phyloP scores from a whole-genome alignment of 1,140 invertebrate genomes.

The Pogonus chalceus region DNA sequence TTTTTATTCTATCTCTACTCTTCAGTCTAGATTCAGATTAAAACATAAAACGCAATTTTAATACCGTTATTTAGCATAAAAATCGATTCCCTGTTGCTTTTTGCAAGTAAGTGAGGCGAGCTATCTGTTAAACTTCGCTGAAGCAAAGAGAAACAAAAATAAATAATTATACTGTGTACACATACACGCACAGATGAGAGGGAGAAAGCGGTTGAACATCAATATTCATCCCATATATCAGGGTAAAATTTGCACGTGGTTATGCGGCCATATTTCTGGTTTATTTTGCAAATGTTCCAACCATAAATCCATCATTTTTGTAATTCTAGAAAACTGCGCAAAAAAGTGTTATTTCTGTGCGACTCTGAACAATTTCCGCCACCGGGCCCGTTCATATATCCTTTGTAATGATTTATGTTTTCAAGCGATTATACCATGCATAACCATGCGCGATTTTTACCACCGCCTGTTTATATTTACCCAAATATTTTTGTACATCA shows the following conservation, averaged over 20 bases:
- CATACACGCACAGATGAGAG: too few relatives aligned
- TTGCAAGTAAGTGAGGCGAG: neutral
- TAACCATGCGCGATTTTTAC: neutral
- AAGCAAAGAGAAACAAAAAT: neutral
- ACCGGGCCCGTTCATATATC: neutral
- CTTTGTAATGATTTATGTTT: neutral
- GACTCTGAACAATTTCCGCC: neutral
- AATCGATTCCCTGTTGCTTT: neutral
- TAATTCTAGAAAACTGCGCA: neutral
- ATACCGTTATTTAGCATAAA: neutral
- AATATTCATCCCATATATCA: neutral
- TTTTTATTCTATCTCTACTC: too few relatives aligned
- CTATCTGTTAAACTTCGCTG: neutral
- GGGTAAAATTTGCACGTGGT: neutral
- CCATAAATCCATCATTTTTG: neutral
- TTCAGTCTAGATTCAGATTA: too few relatives aligned
- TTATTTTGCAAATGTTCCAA: neutral
- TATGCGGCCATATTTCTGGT: neutral
- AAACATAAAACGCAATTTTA: neutral
- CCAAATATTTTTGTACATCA: too few relatives aligned
- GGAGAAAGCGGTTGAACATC: neutral
- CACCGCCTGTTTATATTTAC: too few relatives aligned
- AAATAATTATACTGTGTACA: neutral
- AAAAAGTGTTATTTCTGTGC: neutral
- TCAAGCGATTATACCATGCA: neutral